Evolutionary conservation across 2,888 invertebrate genomes (phyloP), one percentile per base, ranked within the genome.

Genomic region (Mythimna loreyi): DNA sequence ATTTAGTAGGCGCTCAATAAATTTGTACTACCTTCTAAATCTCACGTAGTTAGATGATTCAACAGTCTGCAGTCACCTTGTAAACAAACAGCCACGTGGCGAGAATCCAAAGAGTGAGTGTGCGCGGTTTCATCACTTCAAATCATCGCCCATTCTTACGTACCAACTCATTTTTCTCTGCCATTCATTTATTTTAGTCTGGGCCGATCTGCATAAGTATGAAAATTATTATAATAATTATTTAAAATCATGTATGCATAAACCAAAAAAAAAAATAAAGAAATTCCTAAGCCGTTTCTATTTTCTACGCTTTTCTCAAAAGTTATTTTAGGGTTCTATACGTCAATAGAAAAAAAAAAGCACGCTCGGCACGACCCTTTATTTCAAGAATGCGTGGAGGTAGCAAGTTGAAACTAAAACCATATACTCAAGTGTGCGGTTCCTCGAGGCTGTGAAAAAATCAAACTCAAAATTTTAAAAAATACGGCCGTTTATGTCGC

Each of bases 71-170:
- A 43, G 67, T 72, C 60, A 77, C 81, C 78, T 78, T 71, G 82
- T 83, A 81, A 80, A 84, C 83, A 81, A 63, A 72, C 19, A 9
- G 33, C 65, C 77, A 72, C 81, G 75, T 81, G 81, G 79, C 81
- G 65, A 68, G 55, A 77, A 60, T 81, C 81, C 81, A 81, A 81
- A 43, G 43, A 59, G 63, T 80, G 81, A 81, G 57, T 81, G 56
- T 61, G 9, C 76, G 1, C 36, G 11, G 72, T 81, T 77, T 81
- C 81, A 72, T 70, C 71, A 81, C 75, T 43, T 1, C 45, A 65
- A 80, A 75, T 73, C 72, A 71, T 74, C 75, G 56, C 60, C 50
- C 71, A 62, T 78, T 75, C 66, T 75, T 68, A 67, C 57, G 58
- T 57, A 50, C 64, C 73, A 65, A 56, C 72, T 75, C 28, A 64